Conservation (phyloP, 2,888 invertebrate species). For the Rosalia funebris region DNA sequence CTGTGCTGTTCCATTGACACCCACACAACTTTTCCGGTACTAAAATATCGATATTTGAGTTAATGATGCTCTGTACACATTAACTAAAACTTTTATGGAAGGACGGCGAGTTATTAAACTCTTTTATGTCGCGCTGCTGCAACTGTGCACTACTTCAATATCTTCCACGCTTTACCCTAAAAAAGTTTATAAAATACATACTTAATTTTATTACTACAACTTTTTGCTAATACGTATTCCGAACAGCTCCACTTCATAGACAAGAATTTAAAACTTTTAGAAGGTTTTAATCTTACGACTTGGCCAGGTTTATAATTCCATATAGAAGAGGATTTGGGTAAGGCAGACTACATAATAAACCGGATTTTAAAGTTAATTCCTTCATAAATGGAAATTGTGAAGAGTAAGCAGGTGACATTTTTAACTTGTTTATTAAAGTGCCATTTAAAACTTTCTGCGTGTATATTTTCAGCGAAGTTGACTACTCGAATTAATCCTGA, state of each 20-base stretch:
- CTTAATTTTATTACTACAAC: background rate
- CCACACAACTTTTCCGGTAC: constrained; percentile 1
- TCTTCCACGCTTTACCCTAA: background rate
- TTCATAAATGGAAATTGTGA: constrained; percentile 1
- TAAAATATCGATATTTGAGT: constrained; percentile 8
- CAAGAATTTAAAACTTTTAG: constrained; percentile 11
- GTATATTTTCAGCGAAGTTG: background rate
- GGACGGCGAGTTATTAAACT: background rate
- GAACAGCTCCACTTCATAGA: background rate
- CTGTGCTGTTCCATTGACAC: too few relatives aligned
- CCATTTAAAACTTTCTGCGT: background rate
- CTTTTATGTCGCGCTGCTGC: background rate
- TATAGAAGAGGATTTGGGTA: constrained; percentile 4
- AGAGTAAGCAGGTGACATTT: background rate
- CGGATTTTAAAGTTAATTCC: background rate
- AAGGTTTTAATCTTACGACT: constrained; percentile 7
- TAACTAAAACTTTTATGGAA: background rate
- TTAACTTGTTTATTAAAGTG: background rate
- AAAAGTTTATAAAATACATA: background rate
- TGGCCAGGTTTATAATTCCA: background rate
- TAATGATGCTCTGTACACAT: background rate
- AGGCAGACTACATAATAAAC: background rate
- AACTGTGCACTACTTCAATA: background rate
- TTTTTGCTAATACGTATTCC: background rate
- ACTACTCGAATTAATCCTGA: too few relatives aligned